Evolutionary conservation across 2,113 vertebrate genomes (phyloP).

Genomic region (Lampris incognitus): DNA sequence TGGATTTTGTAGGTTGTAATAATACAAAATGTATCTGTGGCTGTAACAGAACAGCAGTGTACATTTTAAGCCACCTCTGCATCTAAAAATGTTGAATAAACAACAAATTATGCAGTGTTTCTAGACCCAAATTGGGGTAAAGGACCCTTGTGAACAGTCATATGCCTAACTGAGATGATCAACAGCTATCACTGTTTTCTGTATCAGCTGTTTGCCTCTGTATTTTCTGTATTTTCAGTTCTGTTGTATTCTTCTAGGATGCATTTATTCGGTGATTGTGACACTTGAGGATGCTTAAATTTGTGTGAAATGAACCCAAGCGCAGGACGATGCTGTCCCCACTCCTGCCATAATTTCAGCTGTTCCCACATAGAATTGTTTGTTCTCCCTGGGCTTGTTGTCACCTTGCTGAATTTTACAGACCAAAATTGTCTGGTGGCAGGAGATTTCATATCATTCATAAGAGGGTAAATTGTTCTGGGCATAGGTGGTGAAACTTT

Average conservation of each 20-base stretch:
- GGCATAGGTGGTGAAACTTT: too few relatives aligned
- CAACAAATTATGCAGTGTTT: slow-evolving; percentile 18
- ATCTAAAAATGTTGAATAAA: slow-evolving; percentile 7
- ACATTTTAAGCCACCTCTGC: slow-evolving; percentile 7
- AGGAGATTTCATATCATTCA: too few relatives aligned
- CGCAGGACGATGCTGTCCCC: slow-evolving; percentile 19
- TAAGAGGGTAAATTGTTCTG: too few relatives aligned
- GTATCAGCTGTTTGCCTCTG: slow-evolving; percentile 24
- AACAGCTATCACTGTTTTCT: background rate
- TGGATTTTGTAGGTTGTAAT: slow-evolving; percentile 56
- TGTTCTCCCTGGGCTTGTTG: too few relatives aligned
- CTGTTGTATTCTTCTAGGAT: slow-evolving; percentile 36
- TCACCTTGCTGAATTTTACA: slow-evolving; percentile 14
- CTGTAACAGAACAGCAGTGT: slow-evolving; percentile 12
- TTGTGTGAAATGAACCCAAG: slow-evolving; percentile 27
- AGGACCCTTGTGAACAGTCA: slow-evolving; percentile 35
- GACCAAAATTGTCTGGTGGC: background rate
- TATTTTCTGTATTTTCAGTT: slow-evolving; percentile 36
- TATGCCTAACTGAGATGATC: slow-evolving; percentile 1
- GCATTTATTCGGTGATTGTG: slow-evolving; percentile 31
- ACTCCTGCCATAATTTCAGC: background rate
- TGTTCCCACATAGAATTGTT: background rate
- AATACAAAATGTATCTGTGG: slow-evolving; percentile 24
- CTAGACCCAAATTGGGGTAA: slow-evolving; percentile 17
- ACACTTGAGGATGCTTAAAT: background rate